Evolutionary conservation across 2,113 vertebrate genomes (phyloP), one percentile per base, ranked within the genome.

Genomic region (Marmota monax): DNA sequence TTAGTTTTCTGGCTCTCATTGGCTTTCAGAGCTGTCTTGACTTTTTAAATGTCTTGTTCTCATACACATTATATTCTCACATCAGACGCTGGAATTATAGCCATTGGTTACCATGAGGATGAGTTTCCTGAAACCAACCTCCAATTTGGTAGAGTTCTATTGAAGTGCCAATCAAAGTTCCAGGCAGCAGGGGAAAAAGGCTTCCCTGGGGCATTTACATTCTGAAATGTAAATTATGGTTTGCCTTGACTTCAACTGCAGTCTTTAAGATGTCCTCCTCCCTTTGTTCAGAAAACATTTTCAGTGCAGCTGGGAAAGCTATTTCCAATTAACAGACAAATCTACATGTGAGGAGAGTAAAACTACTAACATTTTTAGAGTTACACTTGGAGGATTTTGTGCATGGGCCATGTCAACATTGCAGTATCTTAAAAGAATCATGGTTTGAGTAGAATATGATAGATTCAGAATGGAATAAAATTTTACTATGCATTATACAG

Each of bases 161-260:
- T 97, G 98, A 97, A 95, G 94, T 97, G 97, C 70, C 97, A 96
- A 73, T 97, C 97, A 87, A 78, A 80, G 83, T 80, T 92, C 92
- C 56, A 97, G 67, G 74, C 87, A 97, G 80, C 87, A 96, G 39
- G 84, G 97, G 42, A 58, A 94, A 94, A 96, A 95, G 90, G 95
- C 91, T 96, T 84, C 97, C 94, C 67, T 14, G 0, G 32, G 65
- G 97, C 96, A 96, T 98, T 98, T 74, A 86, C 89, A 96, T 97
- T 98, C 91, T 97, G 97, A 98, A 97, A 97, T 96, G 96, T 97
- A 98, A 97, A 98, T 98, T 98, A 98, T 90, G 94, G 93, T 97
- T 98, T 98, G 87, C 96, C 96, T 98, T 63, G 90, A 82, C 97
- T 95, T 84, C 97, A 88, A 78, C 85, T 92, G 61, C 87, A 96